Conservation (phyloP, 30 jellyfish, hydroid and myxozoan genomes). For the Mastigias papua region DNA sequence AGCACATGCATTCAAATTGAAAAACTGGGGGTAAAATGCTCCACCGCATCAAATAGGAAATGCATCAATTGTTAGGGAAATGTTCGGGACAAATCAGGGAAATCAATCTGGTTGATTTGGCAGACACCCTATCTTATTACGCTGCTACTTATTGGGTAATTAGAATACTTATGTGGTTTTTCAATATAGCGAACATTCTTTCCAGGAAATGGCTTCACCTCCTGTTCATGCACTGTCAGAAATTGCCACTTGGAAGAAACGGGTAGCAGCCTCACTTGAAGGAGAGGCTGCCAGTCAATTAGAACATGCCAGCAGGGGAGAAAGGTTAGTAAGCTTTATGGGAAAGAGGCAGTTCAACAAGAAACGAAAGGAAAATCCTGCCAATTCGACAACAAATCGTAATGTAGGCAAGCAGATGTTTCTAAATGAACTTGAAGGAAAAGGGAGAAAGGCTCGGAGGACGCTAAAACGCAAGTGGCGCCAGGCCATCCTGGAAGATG, state of each 20-base stretch:
- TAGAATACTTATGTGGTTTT: too few relatives aligned
- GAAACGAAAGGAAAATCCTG: background rate
- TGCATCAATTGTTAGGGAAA: too few relatives aligned
- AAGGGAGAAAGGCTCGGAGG: background rate
- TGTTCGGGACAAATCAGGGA: too few relatives aligned
- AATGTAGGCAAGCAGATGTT: background rate
- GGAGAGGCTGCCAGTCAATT: background rate
- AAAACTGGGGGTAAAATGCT: too few relatives aligned
- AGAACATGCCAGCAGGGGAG: background rate
- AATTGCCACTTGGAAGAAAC: background rate
- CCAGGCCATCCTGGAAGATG: background rate
- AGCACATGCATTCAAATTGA: too few relatives aligned
- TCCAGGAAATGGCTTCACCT: constrained; percentile 1
- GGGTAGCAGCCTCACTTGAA: background rate
- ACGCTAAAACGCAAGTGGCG: background rate
- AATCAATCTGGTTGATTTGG: too few relatives aligned
- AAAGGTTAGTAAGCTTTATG: background rate
- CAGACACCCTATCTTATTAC: too few relatives aligned
- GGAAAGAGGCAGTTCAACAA: background rate
- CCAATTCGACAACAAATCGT: background rate
- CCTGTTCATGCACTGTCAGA: background rate
- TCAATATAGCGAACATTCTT: too few relatives aligned
- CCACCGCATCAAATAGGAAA: too few relatives aligned
- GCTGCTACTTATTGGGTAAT: too few relatives aligned
- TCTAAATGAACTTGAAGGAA: background rate